Evolutionary conservation across 2,888 invertebrate genomes (phyloP), one percentile per base, ranked within the genome.

Genomic region (Eupeodes luniger): DNA sequence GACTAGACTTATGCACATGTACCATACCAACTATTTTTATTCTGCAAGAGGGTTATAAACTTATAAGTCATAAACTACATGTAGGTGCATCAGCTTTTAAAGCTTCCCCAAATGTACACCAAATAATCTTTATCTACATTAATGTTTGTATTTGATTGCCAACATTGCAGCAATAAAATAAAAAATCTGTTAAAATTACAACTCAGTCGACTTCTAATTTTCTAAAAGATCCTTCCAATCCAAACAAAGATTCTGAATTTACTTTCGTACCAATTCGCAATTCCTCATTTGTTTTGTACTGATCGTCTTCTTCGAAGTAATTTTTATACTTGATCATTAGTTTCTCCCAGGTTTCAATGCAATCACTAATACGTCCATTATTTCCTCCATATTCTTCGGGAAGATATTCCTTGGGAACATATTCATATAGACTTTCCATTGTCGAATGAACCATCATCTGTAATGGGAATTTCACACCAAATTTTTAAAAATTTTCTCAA

Each of bases 361-460:
- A 47, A 7, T 91, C 90, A 16, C 85, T 88, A 75, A 94, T 95
- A 49, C 94, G 19, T 4, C 76, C 95, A 69, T 82, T 82, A 27
- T 94, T 93, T 0, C 96, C 96, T 3, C 96, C 96, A 89, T 96
- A 96, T 91, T 96, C 96, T 4, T 92, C 92, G 0, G 96, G 96
- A 49, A 96, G 92, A 79, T 95, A 93, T 44, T 94, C 93, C 90
- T 94, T 94, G 0, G 96, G 95, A 57, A 96, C 93, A 69, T 94
- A 91, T 89, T 95, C 93, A 16, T 90, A 91, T 12, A 92, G 79
- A 0, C 86, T 70, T 7, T 92, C 92, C 75, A 90, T 85, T 82
- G 76, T 79, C 10, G 72, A 59, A 66, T 92, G 92, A 57, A 93
- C 91, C 75, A 92, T 94, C 75, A 95, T 89, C 95, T 95, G 34